A percentile compares a stretch with the other conserved stretches of the same genome.
Evolutionary conservation across 1,140 invertebrate species (phyloP).

Genomic region (Lasioglossum albipes): DNA sequence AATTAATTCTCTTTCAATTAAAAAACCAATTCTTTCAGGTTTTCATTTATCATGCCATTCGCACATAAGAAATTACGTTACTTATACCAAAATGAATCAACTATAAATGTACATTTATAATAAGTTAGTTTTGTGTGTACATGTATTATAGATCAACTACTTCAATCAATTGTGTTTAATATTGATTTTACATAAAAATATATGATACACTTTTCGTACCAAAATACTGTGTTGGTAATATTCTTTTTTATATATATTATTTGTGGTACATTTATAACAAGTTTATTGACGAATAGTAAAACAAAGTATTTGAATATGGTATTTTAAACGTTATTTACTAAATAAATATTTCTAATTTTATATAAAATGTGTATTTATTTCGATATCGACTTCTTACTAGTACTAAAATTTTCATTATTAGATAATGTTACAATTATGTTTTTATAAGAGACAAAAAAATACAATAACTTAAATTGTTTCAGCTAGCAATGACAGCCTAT

Average conservation of each 20-base stretch:
- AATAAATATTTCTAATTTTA: background rate
- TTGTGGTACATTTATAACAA: constrained; percentile 8
- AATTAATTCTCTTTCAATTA: background rate
- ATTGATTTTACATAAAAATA: background rate
- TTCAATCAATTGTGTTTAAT: background rate
- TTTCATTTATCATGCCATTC: constrained; percentile 6
- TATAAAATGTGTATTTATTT: background rate
- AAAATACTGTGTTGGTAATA: background rate
- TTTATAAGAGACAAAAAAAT: background rate
- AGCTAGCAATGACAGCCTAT: constrained; percentile 17
- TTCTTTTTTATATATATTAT: background rate
- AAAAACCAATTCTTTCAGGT: background rate
- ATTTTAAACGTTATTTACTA: background rate
- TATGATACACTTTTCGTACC: background rate
- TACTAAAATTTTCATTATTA: background rate
- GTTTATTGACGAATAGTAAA: background rate
- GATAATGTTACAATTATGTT: background rate
- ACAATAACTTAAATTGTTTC: constrained; percentile 17
- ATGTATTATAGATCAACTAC: background rate
- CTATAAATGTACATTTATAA: background rate
- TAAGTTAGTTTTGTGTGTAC: background rate
- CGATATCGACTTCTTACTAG: background rate
- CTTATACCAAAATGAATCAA: background rate
- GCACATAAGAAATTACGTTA: background rate
- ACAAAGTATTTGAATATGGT: background rate